Evolutionary conservation across 2,113 vertebrate genomes (phyloP), one percentile per base, ranked within the genome.

Genomic region (Gobius niger): DNA sequence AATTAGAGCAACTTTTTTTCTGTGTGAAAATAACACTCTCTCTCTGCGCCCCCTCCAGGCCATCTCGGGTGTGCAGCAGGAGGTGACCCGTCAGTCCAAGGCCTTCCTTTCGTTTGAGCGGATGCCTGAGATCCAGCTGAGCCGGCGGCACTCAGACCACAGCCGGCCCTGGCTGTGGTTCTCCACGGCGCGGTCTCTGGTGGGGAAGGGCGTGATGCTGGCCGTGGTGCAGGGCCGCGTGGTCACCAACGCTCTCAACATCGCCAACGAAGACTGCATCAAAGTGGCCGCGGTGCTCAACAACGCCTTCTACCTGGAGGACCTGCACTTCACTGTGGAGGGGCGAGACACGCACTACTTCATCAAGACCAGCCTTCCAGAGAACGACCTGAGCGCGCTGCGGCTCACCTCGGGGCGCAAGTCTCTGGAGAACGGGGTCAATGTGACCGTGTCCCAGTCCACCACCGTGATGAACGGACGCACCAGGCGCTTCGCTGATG

Each of bases 211-310:
- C 12, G 97, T 99, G 67, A 98, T 99, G 98, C 92, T 99, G 0
- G 97, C 98, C 1, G 94, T 99, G 73, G 95, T 93, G 87, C 95
- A 96, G 81, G 96, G 97, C 68, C 96, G 95, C 63, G 97, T 99
- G 82, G 93, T 96, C 76, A 99, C 98, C 83, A 98, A 96, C 0
- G 95, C 95, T 63, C 94, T 98, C 72, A 99, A 99, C 89, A 95
- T 99, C 15, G 98, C 98, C 54, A 99, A 96, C 7, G 98, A 99
- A 88, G 98, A 99, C 93, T 99, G 98, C 93, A 98, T 99, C 85
- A 99, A 99, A 91, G 96, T 99, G 85, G 97, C 98, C 0, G 95
- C 96, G 0, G 95, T 99, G 70, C 89, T 99, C 19, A 99, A 99
- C 86, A 96, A 95, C 0, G 97, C 97, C 77, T 97, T 97, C 85